Evolutionary conservation across 1,140 invertebrate genomes (phyloP).

Genomic region (Prorops nasuta): DNA sequence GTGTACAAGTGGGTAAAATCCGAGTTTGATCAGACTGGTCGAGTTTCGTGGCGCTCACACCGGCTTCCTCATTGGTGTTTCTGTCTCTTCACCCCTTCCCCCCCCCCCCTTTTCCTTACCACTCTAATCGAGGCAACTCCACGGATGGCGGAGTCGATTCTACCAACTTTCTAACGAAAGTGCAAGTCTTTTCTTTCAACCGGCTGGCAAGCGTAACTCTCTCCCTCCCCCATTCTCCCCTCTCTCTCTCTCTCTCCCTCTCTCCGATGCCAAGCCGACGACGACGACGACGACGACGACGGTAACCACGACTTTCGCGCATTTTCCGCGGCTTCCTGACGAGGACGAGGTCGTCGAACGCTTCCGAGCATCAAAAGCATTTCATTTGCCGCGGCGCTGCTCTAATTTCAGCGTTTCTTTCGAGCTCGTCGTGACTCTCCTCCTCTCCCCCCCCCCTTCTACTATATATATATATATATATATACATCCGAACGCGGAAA

Average conservation of each 20-base stretch:
- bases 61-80: too few relatives aligned
- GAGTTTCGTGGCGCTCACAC: too few relatives aligned
- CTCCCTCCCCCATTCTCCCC: conserved; percentile 13
- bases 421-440: neutral
- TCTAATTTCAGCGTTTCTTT: neutral
- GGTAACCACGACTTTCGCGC: conserved; percentile 32
- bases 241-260: neutral
- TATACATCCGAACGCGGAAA: too few relatives aligned
- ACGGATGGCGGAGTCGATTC: conserved; percentile 47
- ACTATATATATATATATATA: too few relatives aligned
- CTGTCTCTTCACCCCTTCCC: conserved; percentile 5
- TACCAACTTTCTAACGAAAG: conserved; percentile 55
- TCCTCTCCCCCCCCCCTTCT: neutral
- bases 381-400: neutral
- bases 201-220: conserved; percentile 43
- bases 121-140: conserved; percentile 23
- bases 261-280: conserved; percentile 5
- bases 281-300: conserved; percentile 12
- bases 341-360: conserved; percentile 22
- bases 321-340: conserved; percentile 48
- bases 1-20: conserved; percentile 19
- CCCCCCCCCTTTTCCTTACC: neutral
- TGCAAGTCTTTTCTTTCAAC: conserved; percentile 52
- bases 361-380: too few relatives aligned
- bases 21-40: conserved; percentile 26